Percentiles rank a stretch among this genome's conserved stretches.
Evolutionary conservation across 2,113 vertebrate species (phyloP).

Genomic region (Eptesicus fuscus): DNA sequence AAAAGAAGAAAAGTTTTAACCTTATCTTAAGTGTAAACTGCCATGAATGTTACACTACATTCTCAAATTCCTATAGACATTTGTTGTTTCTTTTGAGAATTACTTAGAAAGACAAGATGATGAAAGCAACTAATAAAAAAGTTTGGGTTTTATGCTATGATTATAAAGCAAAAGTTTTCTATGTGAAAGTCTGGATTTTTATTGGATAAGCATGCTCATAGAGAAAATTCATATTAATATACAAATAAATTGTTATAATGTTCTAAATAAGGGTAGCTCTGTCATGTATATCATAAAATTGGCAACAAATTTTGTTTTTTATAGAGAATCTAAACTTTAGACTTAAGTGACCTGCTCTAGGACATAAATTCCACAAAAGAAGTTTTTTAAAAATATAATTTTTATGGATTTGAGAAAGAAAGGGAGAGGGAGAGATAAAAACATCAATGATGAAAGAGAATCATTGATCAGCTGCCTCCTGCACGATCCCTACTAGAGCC

Average conservation of each 20-base stretch:
- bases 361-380: neutral
- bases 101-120: slow-evolving; percentile 46
- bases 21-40: slow-evolving; percentile 33
- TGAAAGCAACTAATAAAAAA: slow-evolving; percentile 44
- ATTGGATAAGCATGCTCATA: neutral
- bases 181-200: slow-evolving; percentile 3
- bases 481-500: no score
- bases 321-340: neutral
- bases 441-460: no score
- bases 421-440: no score
- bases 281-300: neutral
- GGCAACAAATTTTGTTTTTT: slow-evolving; percentile 41
- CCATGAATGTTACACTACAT: neutral
- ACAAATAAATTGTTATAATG: neutral
- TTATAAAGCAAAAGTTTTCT: slow-evolving; percentile 31
- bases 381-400: neutral
- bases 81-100: slow-evolving; percentile 41
- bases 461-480: no score
- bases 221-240: slow-evolving; percentile 29
- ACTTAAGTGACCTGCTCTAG: neutral
- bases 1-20: slow-evolving; percentile 44
- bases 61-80: slow-evolving; percentile 6
- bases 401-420: no score
- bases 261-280: slow-evolving; percentile 5
- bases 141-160: neutral